Conservation (phyloP, 2,113 vertebrate genomes). For the Psammodynastes pulverulentus region DNA sequence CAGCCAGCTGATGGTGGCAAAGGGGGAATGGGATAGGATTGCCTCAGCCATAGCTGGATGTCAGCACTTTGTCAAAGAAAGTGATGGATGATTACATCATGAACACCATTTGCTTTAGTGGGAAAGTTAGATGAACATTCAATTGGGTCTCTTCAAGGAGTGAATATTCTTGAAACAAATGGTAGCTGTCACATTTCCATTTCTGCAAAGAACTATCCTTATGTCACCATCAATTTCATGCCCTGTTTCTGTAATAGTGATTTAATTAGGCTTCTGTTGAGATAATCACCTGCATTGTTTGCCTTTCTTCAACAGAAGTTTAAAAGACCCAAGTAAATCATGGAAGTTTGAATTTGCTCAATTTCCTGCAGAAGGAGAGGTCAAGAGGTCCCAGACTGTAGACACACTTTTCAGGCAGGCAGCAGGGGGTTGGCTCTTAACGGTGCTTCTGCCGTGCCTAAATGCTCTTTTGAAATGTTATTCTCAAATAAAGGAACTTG, state of each 20-base stretch:
- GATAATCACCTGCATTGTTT: constrained; percentile 71
- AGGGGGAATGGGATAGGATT: not conserved
- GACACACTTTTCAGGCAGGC: constrained; percentile 74
- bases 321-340: constrained; percentile 74
- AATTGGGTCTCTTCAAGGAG: not conserved
- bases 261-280: constrained; percentile 63
- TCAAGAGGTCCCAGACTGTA: constrained; percentile 82
- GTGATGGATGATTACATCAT: constrained; percentile 18
- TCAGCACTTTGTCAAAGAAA: constrained; percentile 44
- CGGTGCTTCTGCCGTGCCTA: constrained; percentile 75
- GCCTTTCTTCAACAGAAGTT: constrained; percentile 67
- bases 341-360: constrained; percentile 72
- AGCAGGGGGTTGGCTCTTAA: constrained; percentile 75
- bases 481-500: constrained; percentile 51
- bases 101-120: constrained; percentile 14
- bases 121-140: constrained; percentile 11
- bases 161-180: not conserved
- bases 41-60: constrained; percentile 24
- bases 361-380: constrained; percentile 79
- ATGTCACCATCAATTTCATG: constrained; percentile 47
- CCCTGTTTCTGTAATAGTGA: constrained; percentile 55
- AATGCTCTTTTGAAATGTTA: constrained; percentile 71
- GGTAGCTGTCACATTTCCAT: constrained; percentile 6
- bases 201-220: constrained; percentile 45
- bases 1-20: not conserved